A percentile compares a stretch with the other conserved stretches of the same genome.
These are phyloP conservation scores for Calycopis cecrops DNA, from an alignment of 1,140 invertebrate genomes.

Conservation along the genomic window DNA sequence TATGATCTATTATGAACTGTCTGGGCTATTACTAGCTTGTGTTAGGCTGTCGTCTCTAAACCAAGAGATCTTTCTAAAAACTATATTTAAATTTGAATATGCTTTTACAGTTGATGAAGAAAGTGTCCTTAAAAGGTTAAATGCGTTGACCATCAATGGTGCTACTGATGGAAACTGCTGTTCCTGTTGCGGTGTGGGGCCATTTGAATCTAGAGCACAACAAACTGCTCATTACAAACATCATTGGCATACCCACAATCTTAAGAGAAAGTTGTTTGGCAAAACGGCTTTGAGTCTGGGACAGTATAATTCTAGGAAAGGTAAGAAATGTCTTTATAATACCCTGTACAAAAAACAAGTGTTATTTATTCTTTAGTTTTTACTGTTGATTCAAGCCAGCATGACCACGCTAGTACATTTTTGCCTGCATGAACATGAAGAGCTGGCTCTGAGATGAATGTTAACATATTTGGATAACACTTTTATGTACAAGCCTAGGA, in stretches of 20 bases:
- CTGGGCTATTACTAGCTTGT: too few species aligned
- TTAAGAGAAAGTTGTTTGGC: constrained; percentile 68
- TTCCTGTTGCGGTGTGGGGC: constrained; percentile 66
- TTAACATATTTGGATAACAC: too few species aligned
- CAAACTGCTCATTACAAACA: constrained; percentile 70
- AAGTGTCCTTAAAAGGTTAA: constrained; percentile 62
- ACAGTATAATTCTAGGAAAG: constrained; percentile 59
- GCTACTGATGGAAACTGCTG: constrained; percentile 56
- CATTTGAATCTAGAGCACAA: constrained; percentile 56
- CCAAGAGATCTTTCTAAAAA: background rate
- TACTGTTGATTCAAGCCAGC: too few species aligned
- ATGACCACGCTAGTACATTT: too few species aligned
- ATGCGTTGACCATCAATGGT: constrained; percentile 51
- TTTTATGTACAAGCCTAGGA: too few species aligned
- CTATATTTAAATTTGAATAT: background rate
- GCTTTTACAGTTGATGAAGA: constrained; percentile 53
- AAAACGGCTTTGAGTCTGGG: constrained; percentile 48
- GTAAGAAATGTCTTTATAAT: constrained; percentile 27
- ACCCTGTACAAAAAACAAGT: too few species aligned
- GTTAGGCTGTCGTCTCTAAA: too few species aligned
- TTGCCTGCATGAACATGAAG: too few species aligned
- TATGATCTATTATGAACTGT: too few species aligned
- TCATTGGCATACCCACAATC: constrained; percentile 70
- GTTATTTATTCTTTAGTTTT: too few species aligned
- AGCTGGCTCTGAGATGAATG: too few species aligned